phyloP scores from a whole-genome alignment of 2,113 vertebrate genomes.

The Romanogobio albipinnatus region DNA sequence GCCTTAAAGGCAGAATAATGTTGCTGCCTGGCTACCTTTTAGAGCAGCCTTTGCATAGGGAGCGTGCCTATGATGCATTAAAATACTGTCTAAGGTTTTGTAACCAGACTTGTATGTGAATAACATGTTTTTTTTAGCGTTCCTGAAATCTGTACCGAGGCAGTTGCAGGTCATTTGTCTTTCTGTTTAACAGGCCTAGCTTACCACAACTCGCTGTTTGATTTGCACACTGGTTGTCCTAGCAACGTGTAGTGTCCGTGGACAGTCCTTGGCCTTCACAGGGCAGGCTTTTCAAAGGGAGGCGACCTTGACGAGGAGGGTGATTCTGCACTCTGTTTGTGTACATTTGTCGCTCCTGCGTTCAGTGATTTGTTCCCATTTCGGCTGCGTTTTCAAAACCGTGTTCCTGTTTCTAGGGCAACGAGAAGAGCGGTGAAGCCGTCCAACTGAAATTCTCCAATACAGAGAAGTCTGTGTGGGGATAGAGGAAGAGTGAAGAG shows the following conservation, averaged over 20 bases:
- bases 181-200: slow-evolving; percentile 27
- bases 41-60: neutral
- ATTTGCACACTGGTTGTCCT: slow-evolving; percentile 48
- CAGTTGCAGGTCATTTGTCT: slow-evolving; percentile 23
- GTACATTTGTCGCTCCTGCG: slow-evolving; percentile 29
- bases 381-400: slow-evolving; percentile 52
- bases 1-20: neutral
- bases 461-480: slow-evolving; percentile 85
- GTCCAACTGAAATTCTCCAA: slow-evolving; percentile 93
- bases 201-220: slow-evolving; percentile 14
- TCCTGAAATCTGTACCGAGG: neutral
- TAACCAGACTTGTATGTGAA: neutral
- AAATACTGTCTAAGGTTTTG: neutral
- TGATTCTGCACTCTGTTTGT: slow-evolving; percentile 30
- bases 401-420: slow-evolving; percentile 81
- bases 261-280: slow-evolving; percentile 53
- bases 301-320: slow-evolving; percentile 44
- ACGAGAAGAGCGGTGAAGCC: slow-evolving; percentile 89
- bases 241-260: slow-evolving; percentile 45
- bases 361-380: slow-evolving; percentile 37
- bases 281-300: slow-evolving; percentile 54
- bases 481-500: slow-evolving; percentile 61
- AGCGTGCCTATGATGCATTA: neutral
- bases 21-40: neutral
- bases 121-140: neutral